A percentile compares a stretch with the other conserved stretches of the same genome.
phyloP scores from a whole-genome alignment of 2,888 invertebrate genomes.

The Omphaloscelis lunosa region DNA sequence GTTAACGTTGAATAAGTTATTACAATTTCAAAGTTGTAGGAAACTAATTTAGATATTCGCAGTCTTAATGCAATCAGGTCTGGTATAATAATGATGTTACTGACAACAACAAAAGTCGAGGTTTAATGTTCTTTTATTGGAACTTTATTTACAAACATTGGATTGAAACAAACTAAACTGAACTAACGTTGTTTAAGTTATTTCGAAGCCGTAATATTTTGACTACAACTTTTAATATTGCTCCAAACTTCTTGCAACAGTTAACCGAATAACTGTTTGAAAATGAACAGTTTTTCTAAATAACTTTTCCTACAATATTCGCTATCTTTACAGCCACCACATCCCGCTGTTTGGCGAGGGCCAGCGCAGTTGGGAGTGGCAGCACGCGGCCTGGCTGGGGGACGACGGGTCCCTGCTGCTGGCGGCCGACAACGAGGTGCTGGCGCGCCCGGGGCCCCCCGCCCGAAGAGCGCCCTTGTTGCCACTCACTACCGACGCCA shows the following conservation, averaged over 20 bases:
- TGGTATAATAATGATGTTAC: neutral
- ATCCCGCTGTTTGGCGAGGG: conserved; percentile 95
- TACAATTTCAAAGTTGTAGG: conserved; percentile 15
- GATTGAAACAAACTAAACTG: neutral
- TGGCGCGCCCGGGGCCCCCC: conserved; percentile 94
- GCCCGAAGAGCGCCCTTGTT: conserved; percentile 92
- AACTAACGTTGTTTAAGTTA: neutral
- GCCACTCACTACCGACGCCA: conserved; percentile 94
- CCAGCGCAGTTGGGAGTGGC: conserved; percentile 93
- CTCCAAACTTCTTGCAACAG: neutral
- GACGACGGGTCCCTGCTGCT: conserved; percentile 94
- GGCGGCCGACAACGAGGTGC: conserved; percentile 97
- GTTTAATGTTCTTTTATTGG: neutral
- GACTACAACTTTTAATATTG: neutral
- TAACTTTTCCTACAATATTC: neutral
- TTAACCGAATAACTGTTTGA: neutral
- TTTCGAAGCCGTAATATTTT: neutral
- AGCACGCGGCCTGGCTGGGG: conserved; percentile 96
- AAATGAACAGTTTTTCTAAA: too few species aligned
- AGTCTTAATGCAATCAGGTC: neutral
- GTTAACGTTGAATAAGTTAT: conserved; percentile 47
- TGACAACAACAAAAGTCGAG: neutral
- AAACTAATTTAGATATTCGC: conserved; percentile 5
- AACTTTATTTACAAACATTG: neutral
- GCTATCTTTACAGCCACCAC: conserved; percentile 92